phyloP scores from a whole-genome alignment of 1,140 invertebrate genomes.

The Aphelenchoides besseyi region DNA sequence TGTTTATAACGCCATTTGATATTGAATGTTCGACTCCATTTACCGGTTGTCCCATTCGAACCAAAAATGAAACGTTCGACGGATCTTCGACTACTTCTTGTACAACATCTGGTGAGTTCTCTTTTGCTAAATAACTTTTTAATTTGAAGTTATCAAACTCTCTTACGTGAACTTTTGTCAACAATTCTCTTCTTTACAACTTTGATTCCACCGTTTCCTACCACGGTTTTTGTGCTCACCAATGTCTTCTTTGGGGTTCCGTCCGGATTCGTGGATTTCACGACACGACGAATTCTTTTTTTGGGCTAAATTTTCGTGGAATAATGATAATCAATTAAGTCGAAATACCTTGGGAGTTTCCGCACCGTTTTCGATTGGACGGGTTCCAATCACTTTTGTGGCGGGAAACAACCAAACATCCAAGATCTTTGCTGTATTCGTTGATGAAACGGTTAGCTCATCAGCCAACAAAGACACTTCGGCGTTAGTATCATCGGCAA shows the following conservation, averaged over 20 bases:
- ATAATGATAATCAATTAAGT: not conserved
- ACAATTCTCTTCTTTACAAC: conserved; percentile 12
- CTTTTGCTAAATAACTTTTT: conserved; percentile 14
- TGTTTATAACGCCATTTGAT: not conserved
- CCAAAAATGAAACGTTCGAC: conserved; percentile 20
- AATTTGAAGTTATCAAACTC: too few relatives aligned
- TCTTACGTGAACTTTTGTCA: conserved; percentile 11
- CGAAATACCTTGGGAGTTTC: not conserved
- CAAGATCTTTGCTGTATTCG: not conserved
- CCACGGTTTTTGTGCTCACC: not conserved
- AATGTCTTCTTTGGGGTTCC: conserved; percentile 10
- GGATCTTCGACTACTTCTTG: conserved; percentile 28
- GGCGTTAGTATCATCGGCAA: not conserved
- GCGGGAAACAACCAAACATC: conserved; percentile 15
- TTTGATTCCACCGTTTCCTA: not conserved
- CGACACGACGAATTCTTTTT: conserved; percentile 4
- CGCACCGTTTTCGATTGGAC: not conserved
- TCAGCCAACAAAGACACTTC: conserved; percentile 1
- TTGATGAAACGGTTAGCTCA: not conserved
- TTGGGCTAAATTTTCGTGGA: not conserved
- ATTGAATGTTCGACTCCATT: conserved; percentile 7
- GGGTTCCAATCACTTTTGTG: not conserved
- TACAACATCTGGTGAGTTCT: conserved; percentile 28
- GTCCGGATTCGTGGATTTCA: conserved; percentile 20
- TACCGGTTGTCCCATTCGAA: conserved; percentile 21